Evolutionary conservation across 2,797 vertebrate genomes (phyloP), one percentile per base, ranked within the genome.

Genomic region (Limosa lapponica): DNA sequence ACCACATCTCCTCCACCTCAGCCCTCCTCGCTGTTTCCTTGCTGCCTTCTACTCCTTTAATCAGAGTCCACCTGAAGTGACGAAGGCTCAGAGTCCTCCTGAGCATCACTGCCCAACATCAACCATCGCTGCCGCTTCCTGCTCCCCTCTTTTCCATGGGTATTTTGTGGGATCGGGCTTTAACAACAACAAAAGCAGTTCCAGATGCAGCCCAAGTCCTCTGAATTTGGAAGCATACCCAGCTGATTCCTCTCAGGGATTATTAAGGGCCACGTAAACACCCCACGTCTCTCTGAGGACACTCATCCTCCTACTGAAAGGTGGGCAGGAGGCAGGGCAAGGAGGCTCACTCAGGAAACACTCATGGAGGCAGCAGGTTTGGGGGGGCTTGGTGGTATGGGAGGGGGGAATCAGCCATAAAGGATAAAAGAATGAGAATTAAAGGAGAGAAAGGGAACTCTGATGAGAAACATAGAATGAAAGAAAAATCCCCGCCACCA

Each of bases 51-150:
- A 17, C 36, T 25, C 24, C 67, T 72, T 28, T 61, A 39, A 32
- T 27, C 2, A 1, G 58, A 25, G 2, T 27, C 41, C 41, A 6
- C 41, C 41, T 43, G 41, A 43, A 17, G 41, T 28, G 44, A 19
- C 6, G 28, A 82, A 65, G 61, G 71, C 28, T 39, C 15, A 7
- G 59, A 16, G 58, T 6, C 66, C 37, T 58, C 34, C 85, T 7
- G 27, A 13, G 17, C 23, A 28, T 32, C 13, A 0, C 55, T n/a
- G 34, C 55, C 30, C 2, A 51, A 7, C 0, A 0, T 23, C 5
- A 0, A 44, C 24, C 37, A 16, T 10, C 57, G 5, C 24, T 13
- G 25, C 57, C 4, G 1, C 20, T 32, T 18, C 48, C 44, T 8
- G 22, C 49, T 36, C 28, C 36, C 22, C 7, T 14, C 46, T 69